Percentiles rank a stretch among this genome's conserved stretches.
Evolutionary conservation across 2,113 vertebrate species (phyloP).

Genomic region (Hippocampus abdominalis): DNA sequence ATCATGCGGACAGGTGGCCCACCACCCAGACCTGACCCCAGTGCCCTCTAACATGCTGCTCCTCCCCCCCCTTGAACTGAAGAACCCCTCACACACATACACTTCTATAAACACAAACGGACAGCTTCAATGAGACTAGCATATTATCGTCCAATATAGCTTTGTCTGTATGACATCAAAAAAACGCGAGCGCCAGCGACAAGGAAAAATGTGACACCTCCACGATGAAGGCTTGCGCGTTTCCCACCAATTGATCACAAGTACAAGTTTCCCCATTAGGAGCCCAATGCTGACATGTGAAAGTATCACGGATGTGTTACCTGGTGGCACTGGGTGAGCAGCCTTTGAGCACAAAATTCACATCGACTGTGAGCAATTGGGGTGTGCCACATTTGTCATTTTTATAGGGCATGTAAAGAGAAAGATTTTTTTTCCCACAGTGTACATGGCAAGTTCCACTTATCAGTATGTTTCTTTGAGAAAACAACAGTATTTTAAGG

Average conservation of each 20-base stretch:
- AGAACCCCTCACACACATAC: conserved; percentile 67
- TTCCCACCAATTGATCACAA: background rate
- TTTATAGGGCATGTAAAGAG: no score
- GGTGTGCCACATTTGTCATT: no score
- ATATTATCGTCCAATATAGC: conserved; percentile 49
- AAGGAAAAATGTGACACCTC: background rate
- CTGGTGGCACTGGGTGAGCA: conserved; percentile 2
- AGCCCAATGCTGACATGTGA: background rate
- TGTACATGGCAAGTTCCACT: no score
- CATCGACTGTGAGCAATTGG: no score
- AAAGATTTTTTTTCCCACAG: no score
- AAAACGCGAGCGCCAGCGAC: no score
- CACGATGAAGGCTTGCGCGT: background rate
- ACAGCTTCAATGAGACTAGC: conserved; percentile 40
- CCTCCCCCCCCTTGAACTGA: conserved; percentile 34
- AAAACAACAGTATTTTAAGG: no score
- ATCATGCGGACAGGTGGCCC: conserved; percentile 77
- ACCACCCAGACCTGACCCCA: conserved; percentile 70
- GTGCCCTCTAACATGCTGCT: conserved; percentile 50
- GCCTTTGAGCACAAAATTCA: background rate
- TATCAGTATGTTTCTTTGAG: no score
- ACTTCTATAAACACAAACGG: conserved; percentile 18
- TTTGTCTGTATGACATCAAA: conserved; percentile 21
- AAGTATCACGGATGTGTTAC: conserved; percentile 12
- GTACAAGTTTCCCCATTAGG: conserved; percentile 4